Evolutionary conservation across 2,797 vertebrate species (phyloP).

Genomic region (Holocentrus rufus): DNA sequence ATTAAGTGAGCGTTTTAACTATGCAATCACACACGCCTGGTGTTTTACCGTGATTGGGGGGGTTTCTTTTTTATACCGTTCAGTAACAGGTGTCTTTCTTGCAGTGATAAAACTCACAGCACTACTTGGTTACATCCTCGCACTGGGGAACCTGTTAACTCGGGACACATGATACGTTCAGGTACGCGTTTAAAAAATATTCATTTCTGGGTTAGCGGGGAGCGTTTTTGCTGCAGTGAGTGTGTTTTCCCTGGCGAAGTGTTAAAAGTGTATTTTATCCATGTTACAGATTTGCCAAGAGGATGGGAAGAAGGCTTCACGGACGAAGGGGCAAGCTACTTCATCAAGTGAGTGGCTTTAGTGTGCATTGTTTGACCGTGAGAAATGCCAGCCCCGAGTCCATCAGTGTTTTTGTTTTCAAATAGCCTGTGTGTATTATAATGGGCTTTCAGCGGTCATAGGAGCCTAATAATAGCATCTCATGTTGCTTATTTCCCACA

Average conservation of each 20-base stretch:
- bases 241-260: too few species aligned
- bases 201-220: too few species aligned
- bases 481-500: background rate
- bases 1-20: conserved; percentile 85
- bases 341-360: conserved; percentile 90
- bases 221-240: conserved; percentile 62
- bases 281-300: background rate
- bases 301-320: conserved; percentile 97
- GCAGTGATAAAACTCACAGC: conserved; percentile 85
- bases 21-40: too few species aligned
- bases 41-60: too few species aligned
- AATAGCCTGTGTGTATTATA: too few species aligned
- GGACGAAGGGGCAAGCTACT: conserved; percentile 91
- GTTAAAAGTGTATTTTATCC: too few species aligned
- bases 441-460: too few species aligned
- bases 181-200: too few species aligned
- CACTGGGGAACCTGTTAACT: conserved; percentile 91
- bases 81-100: conserved; percentile 79
- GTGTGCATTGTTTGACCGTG: conserved; percentile 30
- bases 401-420: conserved; percentile 1
- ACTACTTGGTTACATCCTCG: conserved; percentile 94
- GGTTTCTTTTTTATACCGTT: too few species aligned
- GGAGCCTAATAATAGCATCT: too few species aligned
- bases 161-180: conserved; percentile 96
- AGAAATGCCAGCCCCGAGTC: conserved; percentile 8